These are phyloP conservation scores for Brachyopa scutellaris DNA, from an alignment of 2,888 invertebrate species.

Conservation along the genomic window DNA sequence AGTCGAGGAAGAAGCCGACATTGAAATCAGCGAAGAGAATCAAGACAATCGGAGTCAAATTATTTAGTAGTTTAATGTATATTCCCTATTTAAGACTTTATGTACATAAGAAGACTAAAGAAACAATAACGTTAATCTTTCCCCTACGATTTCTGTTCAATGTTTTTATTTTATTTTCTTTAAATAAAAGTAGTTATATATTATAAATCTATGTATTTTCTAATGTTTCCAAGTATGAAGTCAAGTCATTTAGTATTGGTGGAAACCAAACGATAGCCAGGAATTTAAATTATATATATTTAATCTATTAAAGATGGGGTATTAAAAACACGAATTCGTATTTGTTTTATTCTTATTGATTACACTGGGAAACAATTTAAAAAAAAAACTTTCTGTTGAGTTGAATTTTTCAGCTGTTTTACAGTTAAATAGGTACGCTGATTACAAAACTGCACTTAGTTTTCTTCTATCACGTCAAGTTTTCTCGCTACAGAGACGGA, in stretches of 20 bases:
- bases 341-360: too few species aligned
- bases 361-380: too few species aligned
- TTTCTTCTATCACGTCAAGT: too few species aligned
- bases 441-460: too few species aligned
- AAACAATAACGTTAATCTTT: slow-evolving; percentile 16
- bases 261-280: neutral
- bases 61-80: slow-evolving; percentile 47
- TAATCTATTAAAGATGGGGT: slow-evolving; percentile 12
- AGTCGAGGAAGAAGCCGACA: slow-evolving; percentile 82
- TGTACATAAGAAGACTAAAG: slow-evolving; percentile 48
- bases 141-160: neutral
- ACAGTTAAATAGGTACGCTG: too few species aligned
- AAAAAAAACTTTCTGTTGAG: too few species aligned
- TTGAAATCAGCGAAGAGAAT: slow-evolving; percentile 77
- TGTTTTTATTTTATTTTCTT: neutral
- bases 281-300: neutral
- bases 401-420: too few species aligned
- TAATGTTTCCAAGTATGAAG: neutral
- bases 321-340: neutral
- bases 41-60: slow-evolving; percentile 31
- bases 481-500: too few species aligned
- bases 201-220: too few species aligned
- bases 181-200: too few species aligned
- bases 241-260: neutral
- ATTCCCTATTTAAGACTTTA: slow-evolving; percentile 23